Evolutionary conservation across 2,113 vertebrate species (phyloP).

Genomic region (Cephalopterus ornatus): DNA sequence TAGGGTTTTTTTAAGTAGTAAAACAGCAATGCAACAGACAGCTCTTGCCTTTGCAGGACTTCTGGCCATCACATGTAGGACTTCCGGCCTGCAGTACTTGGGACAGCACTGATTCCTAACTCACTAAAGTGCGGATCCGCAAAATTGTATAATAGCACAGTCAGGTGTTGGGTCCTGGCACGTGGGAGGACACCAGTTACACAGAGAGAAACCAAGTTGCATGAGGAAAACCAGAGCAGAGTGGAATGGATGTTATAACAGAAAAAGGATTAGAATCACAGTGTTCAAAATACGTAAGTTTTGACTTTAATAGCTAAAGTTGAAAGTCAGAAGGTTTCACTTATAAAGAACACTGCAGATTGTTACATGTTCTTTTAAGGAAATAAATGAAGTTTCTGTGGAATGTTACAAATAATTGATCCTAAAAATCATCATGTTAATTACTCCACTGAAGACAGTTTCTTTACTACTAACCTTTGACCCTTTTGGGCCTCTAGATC

Average conservation of each 20-base stretch:
- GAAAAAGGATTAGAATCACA: not conserved
- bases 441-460: not conserved
- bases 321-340: not conserved
- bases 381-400: not conserved
- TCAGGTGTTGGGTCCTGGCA: not conserved
- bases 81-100: not conserved
- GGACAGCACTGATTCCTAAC: not conserved
- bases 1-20: not conserved
- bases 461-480: constrained; percentile 87
- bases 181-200: not conserved
- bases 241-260: not conserved
- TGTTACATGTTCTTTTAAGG: not conserved
- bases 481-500: constrained; percentile 89
- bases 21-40: not conserved
- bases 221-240: not conserved
- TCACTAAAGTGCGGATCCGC: not conserved
- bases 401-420: not conserved
- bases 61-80: not conserved
- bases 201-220: constrained; percentile 35
- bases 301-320: not conserved
- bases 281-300: not conserved
- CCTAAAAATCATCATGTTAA: not conserved
- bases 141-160: not conserved
- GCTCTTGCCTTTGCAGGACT: not conserved
- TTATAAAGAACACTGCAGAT: not conserved